Percentiles rank a stretch among this genome's conserved stretches.
phyloP scores from a whole-genome alignment of 2,888 invertebrate species.

The Oscheius sp. region DNA sequence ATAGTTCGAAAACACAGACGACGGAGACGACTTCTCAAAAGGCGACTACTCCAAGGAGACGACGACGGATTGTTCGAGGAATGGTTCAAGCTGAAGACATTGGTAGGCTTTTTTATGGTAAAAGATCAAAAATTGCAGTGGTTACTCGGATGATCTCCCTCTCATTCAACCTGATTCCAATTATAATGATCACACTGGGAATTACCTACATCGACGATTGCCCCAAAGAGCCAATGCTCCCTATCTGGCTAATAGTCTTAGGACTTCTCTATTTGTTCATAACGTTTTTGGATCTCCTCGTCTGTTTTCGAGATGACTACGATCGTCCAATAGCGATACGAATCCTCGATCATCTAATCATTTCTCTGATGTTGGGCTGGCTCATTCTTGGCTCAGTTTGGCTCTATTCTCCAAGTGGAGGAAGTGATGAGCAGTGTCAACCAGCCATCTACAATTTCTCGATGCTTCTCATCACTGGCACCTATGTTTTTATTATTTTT shows the following conservation, averaged over 20 bases:
- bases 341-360: not conserved
- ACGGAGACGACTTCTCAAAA: too few species aligned
- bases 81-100: too few species aligned
- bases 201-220: not conserved
- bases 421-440: not conserved
- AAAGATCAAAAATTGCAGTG: constrained; percentile 4
- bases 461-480: not conserved
- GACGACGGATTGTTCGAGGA: too few species aligned
- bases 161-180: constrained; percentile 8
- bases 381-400: constrained; percentile 6
- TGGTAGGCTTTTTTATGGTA: too few species aligned
- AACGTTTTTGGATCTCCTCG: not conserved
- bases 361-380: constrained; percentile 5
- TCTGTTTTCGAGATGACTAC: not conserved
- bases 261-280: constrained; percentile 5
- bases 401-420: not conserved
- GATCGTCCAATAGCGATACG: not conserved
- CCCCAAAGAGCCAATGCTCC: not conserved
- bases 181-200: not conserved
- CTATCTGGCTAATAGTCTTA: constrained; percentile 10
- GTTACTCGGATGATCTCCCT: not conserved
- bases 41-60: too few species aligned
- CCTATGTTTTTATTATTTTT: constrained; percentile 2
- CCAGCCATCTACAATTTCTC: not conserved
- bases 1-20: too few species aligned